phyloP scores from a whole-genome alignment of 2,113 vertebrate genomes.

The Brachyhypopomus gauderio region DNA sequence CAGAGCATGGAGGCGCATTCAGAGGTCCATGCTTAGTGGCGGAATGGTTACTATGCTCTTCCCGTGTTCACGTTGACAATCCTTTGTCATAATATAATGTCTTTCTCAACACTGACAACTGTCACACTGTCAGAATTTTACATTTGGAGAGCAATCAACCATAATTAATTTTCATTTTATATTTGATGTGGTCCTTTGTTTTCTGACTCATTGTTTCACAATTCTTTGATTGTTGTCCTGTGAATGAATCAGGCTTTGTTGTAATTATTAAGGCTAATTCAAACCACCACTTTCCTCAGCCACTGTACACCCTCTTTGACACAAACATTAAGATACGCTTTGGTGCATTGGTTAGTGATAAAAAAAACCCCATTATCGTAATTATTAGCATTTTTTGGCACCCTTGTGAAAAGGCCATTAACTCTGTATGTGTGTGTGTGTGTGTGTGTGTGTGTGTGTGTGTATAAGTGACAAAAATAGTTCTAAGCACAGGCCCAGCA shows the following conservation, averaged over 20 bases:
- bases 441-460: conserved; percentile 46
- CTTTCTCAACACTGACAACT: not conserved
- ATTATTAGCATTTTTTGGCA: conserved; percentile 59
- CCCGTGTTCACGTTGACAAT: conserved; percentile 53
- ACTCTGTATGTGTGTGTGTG: conserved; percentile 44
- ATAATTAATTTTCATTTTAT: conserved; percentile 20
- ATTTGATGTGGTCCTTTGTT: conserved; percentile 34
- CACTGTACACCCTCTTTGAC: conserved; percentile 55
- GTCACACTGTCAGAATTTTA: not conserved
- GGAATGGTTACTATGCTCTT: conserved; percentile 19
- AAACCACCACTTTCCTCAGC: conserved; percentile 45
- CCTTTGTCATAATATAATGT: not conserved
- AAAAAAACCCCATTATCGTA: conserved; percentile 58
- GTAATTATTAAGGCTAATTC: conserved; percentile 56
- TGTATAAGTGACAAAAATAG: conserved; percentile 62
- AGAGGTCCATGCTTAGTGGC: not conserved
- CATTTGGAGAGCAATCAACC: conserved; percentile 3
- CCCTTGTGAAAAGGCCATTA: conserved; percentile 59
- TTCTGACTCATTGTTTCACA: conserved; percentile 42
- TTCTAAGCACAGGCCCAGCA: conserved; percentile 60
- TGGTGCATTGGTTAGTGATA: conserved; percentile 60
- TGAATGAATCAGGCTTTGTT: conserved; percentile 55
- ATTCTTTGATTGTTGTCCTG: conserved; percentile 42
- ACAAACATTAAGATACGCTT: conserved; percentile 54
- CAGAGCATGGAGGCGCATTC: conserved; percentile 58